These are phyloP conservation scores for Muscicapa striata DNA, from an alignment of 2,797 vertebrate species.

Conservation along the genomic window DNA sequence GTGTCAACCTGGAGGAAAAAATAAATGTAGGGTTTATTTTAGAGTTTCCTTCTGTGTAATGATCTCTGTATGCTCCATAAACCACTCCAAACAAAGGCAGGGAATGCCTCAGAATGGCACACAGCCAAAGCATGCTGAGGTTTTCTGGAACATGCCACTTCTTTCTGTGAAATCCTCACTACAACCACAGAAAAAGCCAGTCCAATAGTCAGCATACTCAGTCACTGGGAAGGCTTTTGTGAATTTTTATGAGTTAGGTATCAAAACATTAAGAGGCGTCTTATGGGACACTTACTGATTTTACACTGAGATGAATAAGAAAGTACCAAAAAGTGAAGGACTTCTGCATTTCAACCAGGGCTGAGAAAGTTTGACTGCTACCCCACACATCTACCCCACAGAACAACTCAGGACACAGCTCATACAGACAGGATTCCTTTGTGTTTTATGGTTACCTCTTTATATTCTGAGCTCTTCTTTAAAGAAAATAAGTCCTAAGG, in stretches of 20 bases:
- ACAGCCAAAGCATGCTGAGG: neutral
- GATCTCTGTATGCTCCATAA: neutral
- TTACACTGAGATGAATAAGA: neutral
- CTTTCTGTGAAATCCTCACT: neutral
- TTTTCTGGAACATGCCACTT: neutral
- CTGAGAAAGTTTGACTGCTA: neutral
- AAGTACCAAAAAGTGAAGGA: neutral
- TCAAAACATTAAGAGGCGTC: neutral
- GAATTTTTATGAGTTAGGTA: neutral
- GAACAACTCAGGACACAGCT: neutral
- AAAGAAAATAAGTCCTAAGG: neutral
- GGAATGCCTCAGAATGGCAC: neutral
- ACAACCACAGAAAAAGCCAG: neutral
- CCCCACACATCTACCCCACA: neutral
- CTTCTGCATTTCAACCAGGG: neutral
- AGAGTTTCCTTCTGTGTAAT: neutral
- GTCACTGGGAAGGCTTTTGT: neutral
- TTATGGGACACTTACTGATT: neutral
- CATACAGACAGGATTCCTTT: neutral
- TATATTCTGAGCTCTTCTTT: neutral
- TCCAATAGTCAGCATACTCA: neutral
- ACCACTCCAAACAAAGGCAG: neutral
- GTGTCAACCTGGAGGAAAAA: neutral
- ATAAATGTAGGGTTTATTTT: neutral
- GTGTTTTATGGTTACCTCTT: neutral